Base-by-base conservation (phyloP, 2,888 invertebrate genomes). In the Microctonus brassicae region DNA sequence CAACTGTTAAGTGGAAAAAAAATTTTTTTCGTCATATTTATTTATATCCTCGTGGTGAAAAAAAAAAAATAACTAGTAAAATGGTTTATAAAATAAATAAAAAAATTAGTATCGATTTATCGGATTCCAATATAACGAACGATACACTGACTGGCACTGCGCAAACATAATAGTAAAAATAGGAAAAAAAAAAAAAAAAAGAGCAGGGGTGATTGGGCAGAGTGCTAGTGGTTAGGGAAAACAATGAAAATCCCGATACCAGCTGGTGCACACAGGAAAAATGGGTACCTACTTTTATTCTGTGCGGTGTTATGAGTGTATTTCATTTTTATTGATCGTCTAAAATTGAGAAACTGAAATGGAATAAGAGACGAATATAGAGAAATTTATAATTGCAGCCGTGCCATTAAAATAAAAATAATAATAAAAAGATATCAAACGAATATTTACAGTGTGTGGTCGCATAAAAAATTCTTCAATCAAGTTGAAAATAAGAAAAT, bases 341-440 rank as follows among this genome's bases (percentile, higher is more conserved):
- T 83, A 85, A 79, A 80, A 83, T 82, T 81, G 85, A 82, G 78
- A 85, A 82, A 84, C 83, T 85, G 85, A 81, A 86, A 86, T 55
- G 72, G 68, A 70, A 57, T 58, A 73, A 36, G 60, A 63, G 61
- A 67, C 42, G 68, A 70, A 68, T 42, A 62, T 64, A 69, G 61
- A 53, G 42, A 62, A 60, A 66, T 42, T 57, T n/a, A 47, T 60
- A 17, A 55, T 67, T 22, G 24, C 17, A 47, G 47, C 47, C 47
- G 47, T 47, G 47, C 47, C 53, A 52, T 33, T 33, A 57, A 58
- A 64, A 53, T 42, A 73, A 74, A 70, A 73, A 34, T 62, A 47
- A 65, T 22, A 70, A 34, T 64, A 10, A 36, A 3, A 62, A 34
- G 26, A 17, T 52, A 36, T 55, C 60, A 63, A 64, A 70, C 55